Conservation (phyloP, 2,888 invertebrate genomes). For the Diloba caeruleocephala region DNA sequence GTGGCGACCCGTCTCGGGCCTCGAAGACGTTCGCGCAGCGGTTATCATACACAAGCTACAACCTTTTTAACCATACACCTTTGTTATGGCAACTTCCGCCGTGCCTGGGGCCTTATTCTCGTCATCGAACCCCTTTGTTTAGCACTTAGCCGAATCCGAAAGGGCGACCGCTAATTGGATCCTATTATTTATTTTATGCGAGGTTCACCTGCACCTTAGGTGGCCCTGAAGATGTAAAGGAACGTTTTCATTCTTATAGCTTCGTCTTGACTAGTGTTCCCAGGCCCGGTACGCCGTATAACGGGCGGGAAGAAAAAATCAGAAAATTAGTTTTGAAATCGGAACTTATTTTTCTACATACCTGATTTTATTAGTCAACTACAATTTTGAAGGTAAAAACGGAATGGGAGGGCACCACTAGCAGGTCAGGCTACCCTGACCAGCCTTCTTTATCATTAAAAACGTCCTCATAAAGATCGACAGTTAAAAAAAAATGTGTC, state of each 20-base stretch:
- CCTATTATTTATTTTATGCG: slow-evolving; percentile 71
- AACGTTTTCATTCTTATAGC: slow-evolving; percentile 39
- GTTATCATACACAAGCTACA: slow-evolving; percentile 22
- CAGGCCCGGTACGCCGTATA: too few species aligned
- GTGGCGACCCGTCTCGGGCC: slow-evolving; percentile 9
- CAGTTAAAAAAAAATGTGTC: too few species aligned
- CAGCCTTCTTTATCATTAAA: too few species aligned
- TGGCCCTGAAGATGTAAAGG: slow-evolving; percentile 27
- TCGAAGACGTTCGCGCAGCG: not conserved
- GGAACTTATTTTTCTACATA: too few species aligned
- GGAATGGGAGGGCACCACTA: too few species aligned
- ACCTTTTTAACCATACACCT: slow-evolving; percentile 23
- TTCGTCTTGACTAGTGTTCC: slow-evolving; percentile 17
- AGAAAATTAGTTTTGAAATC: too few species aligned
- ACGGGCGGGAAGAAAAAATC: too few species aligned
- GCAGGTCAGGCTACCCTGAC: too few species aligned
- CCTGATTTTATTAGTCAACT: too few species aligned
- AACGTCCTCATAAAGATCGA: too few species aligned
- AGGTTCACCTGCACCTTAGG: slow-evolving; percentile 54
- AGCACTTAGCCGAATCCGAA: slow-evolving; percentile 70
- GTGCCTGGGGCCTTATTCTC: slow-evolving; percentile 69
- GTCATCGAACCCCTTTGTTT: slow-evolving; percentile 74
- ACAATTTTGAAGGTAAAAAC: too few species aligned
- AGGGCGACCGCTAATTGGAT: slow-evolving; percentile 72
- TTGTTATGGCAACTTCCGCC: slow-evolving; percentile 76